Evolutionary conservation across 2,113 vertebrate genomes (phyloP).

Genomic region (Lamprologus tigripictilis): DNA sequence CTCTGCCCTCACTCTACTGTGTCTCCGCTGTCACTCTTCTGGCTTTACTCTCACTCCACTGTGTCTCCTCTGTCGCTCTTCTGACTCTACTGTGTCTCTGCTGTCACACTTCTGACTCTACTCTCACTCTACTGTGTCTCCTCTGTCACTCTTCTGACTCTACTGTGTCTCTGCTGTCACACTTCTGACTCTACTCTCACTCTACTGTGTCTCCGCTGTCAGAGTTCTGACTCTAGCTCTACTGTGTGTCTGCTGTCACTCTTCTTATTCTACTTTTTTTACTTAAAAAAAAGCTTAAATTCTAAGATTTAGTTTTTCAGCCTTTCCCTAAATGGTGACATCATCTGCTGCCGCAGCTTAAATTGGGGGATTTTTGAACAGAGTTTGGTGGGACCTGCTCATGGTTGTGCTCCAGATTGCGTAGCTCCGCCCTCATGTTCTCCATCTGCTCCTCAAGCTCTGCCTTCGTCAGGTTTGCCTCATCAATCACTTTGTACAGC

Average conservation of each 20-base stretch:
- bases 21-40: accelerated
- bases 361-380: neutral
- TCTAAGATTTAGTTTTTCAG: neutral
- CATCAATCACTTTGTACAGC: slow-evolving; percentile 88
- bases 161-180: accelerated
- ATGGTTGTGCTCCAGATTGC: slow-evolving; percentile 76
- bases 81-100: accelerated
- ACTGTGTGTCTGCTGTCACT: neutral
- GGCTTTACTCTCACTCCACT: accelerated
- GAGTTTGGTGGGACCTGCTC: slow-evolving; percentile 77
- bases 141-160: neutral
- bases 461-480: slow-evolving; percentile 80
- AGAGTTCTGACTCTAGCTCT: accelerated
- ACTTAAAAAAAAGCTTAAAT: neutral
- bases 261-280: neutral
- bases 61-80: too few relatives aligned
- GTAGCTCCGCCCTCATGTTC: slow-evolving; percentile 81
- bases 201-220: neutral
- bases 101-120: accelerated
- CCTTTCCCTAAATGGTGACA: neutral
- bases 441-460: slow-evolving; percentile 87
- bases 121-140: neutral
- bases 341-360: neutral
- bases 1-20: neutral
- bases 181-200: accelerated